Base-by-base conservation (phyloP, 2,888 invertebrate species). In the Drosophila macrospina region DNA sequence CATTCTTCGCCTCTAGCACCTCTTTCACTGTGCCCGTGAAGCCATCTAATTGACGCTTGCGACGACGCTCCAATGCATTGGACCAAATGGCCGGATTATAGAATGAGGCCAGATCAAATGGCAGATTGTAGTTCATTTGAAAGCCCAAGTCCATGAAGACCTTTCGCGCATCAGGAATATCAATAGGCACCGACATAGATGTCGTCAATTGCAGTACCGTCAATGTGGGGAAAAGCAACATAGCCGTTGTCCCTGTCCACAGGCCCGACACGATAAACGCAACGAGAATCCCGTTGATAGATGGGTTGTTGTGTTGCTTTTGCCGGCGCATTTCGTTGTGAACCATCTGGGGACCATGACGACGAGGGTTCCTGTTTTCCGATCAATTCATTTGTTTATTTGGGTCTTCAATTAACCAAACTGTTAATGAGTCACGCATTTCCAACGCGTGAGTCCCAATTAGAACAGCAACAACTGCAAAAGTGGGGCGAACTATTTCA, bases 81-180 rank as follows among this genome's bases (percentile, higher is more conserved):
- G 87, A 70, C 91, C 91, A 92, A 54, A 86, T 86, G 8, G 88
- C 66, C 1, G 83, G 74, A 57, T 85, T 86, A 62, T 91, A 91
- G 69, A 91, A 91, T 10, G 84, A 75, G 1, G 74, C 63, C 0
- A 87, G 61, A 56, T 74, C 78, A 32, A 55, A 84, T 2, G 92
- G 92, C 47, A 92, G 56, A 44, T 88, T 79, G 47, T 91, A 92
- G 70, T 92, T 92, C 86, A 91, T 89, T 79, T 92, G 92, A 47
- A 91, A 84, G 1, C 92, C 92, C 86, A 90, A 78, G 75, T 92
- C 92, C 24, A 90, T 65, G 36, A 83, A 91, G 11, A 90, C 73
- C 54, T 88, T 89, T n/a, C 90, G 90, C n/a, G 78, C 63, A 5
- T 80, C 69, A 4, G 60, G 78, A 8, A 87, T 50, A 13, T 73